These are phyloP conservation scores for Trachelus iudaicus DNA, from an alignment of 2,888 invertebrate genomes.

Conservation along the genomic window DNA sequence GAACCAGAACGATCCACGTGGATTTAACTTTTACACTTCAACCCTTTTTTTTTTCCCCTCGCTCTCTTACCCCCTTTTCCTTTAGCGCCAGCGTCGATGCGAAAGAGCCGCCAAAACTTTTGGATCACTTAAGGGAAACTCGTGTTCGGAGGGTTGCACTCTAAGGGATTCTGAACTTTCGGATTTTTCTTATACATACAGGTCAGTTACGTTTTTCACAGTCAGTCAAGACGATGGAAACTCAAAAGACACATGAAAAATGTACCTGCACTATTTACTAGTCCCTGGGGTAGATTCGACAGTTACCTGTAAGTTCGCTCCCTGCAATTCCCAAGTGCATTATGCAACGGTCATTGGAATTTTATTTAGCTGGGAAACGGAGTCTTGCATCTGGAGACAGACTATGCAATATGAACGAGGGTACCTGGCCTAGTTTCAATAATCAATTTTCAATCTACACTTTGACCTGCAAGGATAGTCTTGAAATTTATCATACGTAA, in stretches of 20 bases:
- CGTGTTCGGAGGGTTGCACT: not conserved
- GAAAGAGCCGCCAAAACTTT: not conserved
- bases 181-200: not conserved
- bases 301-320: not conserved
- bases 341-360: not conserved
- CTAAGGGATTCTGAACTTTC: not conserved
- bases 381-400: not conserved
- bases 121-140: not conserved
- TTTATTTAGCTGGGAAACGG: not conserved
- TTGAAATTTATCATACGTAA: too few relatives aligned
- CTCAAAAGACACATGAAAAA: not conserved
- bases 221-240: not conserved
- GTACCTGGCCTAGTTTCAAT: too few relatives aligned
- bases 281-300: not conserved
- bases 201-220: not conserved
- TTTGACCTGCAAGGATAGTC: too few relatives aligned
- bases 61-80: not conserved
- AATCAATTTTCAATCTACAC: too few relatives aligned
- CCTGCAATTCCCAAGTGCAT: not conserved
- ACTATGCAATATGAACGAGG: not conserved
- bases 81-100: not conserved
- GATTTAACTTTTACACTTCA: not conserved
- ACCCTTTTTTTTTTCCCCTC: not conserved
- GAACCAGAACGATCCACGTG: not conserved
- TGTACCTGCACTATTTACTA: not conserved